Evolutionary conservation across 1,140 invertebrate genomes (phyloP), one percentile per base, ranked within the genome.

Genomic region (Zaprionus ornatus): DNA sequence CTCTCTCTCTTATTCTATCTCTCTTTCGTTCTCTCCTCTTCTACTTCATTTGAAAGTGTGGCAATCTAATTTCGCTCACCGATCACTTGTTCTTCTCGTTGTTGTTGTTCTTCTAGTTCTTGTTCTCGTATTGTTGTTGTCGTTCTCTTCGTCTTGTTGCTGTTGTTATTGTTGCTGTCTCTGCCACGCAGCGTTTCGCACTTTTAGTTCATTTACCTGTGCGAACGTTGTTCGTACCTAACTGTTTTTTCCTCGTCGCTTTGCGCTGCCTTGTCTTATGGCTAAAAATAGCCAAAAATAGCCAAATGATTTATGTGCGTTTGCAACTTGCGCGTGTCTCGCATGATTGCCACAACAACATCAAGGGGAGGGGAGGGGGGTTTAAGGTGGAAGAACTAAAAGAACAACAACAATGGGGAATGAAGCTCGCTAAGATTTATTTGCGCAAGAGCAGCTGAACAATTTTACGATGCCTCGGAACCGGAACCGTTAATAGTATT

Each of bases 141-240:
- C 69, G 45, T 32, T 25, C 59, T 63, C 23, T 52, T 63, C 50
- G 40, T 69, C 54, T 61, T 77, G 29, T 9, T 32, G 29, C 9
- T 32, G 29, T 27, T 55, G 32, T 42, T 55, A 37, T 54, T 73
- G 21, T 50, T 73, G 64, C 68, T 84, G 75, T 67, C 79, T 69
- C 59, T 80, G 54, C 55, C 52, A 32, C 84, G 77, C 83, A 78
- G 63, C 65, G 76, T 62, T 67, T 87, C 63, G 84, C 78, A 87
- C 80, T 87, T 90, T 88, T 88, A 90, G 84, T 90, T 88, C 80
- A 84, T 88, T 88, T 88, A 88, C 84, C 84, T 90, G 77, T 37
- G 54, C 55, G 60, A 64, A 63, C 63, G 67, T 66, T 77, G 80
- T 17, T 71, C 52, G 37, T 63, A 66, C 54, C 85, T 88, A 87